Conservation (phyloP, 2,113 vertebrate genomes). For the Misgurnus mizolepis region DNA sequence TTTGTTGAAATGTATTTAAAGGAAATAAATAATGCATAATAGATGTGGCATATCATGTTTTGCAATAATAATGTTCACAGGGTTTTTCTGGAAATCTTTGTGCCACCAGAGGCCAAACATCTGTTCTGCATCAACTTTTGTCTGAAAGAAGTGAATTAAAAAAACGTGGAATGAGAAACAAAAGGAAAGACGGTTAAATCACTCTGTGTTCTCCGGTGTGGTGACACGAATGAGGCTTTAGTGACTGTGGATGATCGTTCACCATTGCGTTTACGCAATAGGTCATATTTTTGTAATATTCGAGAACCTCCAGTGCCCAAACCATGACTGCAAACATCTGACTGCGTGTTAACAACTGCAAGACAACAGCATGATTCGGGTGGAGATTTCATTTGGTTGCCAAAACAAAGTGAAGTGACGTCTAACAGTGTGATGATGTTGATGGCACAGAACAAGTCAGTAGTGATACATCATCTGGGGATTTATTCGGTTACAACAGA, state of each 20-base stretch:
- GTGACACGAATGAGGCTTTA: not conserved
- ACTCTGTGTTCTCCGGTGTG: not conserved
- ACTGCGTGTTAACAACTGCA: not conserved
- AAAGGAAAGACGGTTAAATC: constrained; percentile 5
- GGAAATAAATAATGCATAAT: too few relatives aligned
- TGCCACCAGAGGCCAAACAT: constrained; percentile 6
- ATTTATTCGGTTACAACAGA: not conserved
- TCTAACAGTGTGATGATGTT: not conserved
- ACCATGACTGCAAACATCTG: not conserved
- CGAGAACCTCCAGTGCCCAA: not conserved
- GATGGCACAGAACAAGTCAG: not conserved
- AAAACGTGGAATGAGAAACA: not conserved
- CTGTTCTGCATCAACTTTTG: constrained; percentile 22
- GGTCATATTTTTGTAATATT: not conserved
- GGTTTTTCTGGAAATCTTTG: not conserved
- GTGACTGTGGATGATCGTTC: not conserved
- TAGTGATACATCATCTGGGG: not conserved
- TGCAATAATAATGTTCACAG: not conserved
- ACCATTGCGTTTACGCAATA: not conserved
- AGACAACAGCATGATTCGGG: not conserved
- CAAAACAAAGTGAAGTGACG: not conserved
- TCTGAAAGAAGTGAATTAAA: not conserved
- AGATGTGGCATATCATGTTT: not conserved
- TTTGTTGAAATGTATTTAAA: too few relatives aligned
- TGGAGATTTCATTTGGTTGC: constrained; percentile 17